Base-by-base conservation (phyloP, 1,140 invertebrate genomes). In the Vanessa tameamea region DNA sequence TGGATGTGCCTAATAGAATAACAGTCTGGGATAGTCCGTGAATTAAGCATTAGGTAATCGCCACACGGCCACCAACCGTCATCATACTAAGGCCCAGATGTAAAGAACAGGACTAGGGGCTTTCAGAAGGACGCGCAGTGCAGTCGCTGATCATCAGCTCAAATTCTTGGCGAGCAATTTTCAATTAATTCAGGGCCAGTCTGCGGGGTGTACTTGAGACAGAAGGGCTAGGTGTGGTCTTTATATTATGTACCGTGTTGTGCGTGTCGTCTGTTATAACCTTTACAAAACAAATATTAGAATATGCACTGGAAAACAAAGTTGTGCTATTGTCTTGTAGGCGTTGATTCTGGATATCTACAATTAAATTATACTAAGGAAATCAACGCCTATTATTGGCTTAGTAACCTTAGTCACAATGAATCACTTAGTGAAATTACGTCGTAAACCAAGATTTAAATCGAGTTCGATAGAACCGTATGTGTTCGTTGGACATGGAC, bases 211-310 rank as follows among this genome's bases (percentile, higher is more conserved):
- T 55, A 55, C 53, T 16, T 15, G 15, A 55, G 13, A 55, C 16
- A 15, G 53, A 15, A 20, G 53, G 53, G 4, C 53, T 2, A 20
- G 53, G 53, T 23, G 15, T 13, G 8, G 53, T 55, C 13, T 5
- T 55, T 11, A 65, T 65, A 9, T 65, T 11, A n/a, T 65, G 4
- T 47, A 65, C 64, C 0, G 64, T 65, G 37, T 47, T 16, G 31
- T 65, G 63, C 23, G 20, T 0, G 20, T 20, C 20, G 20, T 1
- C 20, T 20, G 0, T 20, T 20, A 20, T 20, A 20, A 1, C 20
- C 20, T 20, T 20, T 20, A 20, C 20, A 20, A 1, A 20, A 20
- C 20, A 20, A 20, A 20, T 20, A 20, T 20, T 20, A 20, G 20
- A 20, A 20, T 20, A 0, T 20, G 20, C 20, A 20, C 0, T 20